phyloP scores from a whole-genome alignment of 53 echinoderm and acorn worm genomes.

The Glandiceps talaboti region DNA sequence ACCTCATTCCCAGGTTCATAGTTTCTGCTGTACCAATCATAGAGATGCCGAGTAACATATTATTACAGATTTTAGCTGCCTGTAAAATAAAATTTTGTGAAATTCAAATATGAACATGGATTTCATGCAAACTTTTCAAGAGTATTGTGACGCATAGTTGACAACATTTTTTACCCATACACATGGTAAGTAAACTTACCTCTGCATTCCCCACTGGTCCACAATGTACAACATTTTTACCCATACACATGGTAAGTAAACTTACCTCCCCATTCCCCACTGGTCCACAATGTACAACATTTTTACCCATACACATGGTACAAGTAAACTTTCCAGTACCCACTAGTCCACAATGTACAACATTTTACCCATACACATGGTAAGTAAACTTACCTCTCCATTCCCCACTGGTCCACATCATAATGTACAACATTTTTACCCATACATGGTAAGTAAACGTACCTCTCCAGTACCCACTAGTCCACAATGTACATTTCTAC shows the following conservation, averaged over 20 bases:
- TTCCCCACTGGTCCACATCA: conserved; percentile 84
- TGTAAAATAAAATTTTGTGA: too few species aligned
- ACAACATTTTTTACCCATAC: too few species aligned
- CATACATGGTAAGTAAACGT: conserved; percentile 42
- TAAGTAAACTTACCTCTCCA: conserved; percentile 70
- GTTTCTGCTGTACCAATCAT: conserved; percentile 90
- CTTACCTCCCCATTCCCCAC: conserved; percentile 93
- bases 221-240: conserved; percentile 84
- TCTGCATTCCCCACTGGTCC: conserved; percentile 88
- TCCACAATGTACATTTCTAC: conserved; percentile 82
- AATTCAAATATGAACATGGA: too few species aligned
- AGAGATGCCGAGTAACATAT: conserved; percentile 89
- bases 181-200: conserved; percentile 36
- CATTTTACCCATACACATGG: conserved; percentile 84
- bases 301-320: conserved; percentile 83
- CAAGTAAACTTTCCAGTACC: conserved; percentile 88
- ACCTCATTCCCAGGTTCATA: conserved; percentile 96
- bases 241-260: conserved; percentile 58
- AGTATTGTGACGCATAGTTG: too few species aligned
- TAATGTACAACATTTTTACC: conserved; percentile 89
- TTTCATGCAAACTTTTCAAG: too few species aligned
- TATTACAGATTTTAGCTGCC: conserved; percentile 98
- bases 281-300: conserved; percentile 73
- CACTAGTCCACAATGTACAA: conserved; percentile 74
- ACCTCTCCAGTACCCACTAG: conserved; percentile 94